phyloP scores from a whole-genome alignment of 2,888 invertebrate species.

The Acanthacorydalis orientalis region DNA sequence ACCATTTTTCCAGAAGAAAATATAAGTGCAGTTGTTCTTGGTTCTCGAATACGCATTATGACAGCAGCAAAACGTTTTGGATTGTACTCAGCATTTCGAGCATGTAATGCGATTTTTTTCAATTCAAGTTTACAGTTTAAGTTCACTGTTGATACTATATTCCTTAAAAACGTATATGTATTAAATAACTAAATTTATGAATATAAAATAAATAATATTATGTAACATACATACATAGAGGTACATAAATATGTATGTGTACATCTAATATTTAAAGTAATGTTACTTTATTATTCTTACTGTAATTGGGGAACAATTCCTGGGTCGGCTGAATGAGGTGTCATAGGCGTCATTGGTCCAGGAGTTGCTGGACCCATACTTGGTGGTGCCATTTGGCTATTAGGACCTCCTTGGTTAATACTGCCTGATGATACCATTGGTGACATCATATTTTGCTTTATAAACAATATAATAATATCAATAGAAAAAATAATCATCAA shows the following conservation, averaged over 20 bases:
- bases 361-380: slow-evolving; percentile 59
- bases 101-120: slow-evolving; percentile 92
- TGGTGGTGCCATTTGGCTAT: slow-evolving; percentile 39
- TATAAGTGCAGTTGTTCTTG: slow-evolving; percentile 71
- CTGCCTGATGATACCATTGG: slow-evolving; percentile 51
- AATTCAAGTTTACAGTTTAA: slow-evolving; percentile 87
- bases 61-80: slow-evolving; percentile 98
- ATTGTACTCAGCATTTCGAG: slow-evolving; percentile 97
- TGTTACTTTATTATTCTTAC: slow-evolving; percentile 31
- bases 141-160: slow-evolving; percentile 97
- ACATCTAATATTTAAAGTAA: background rate
- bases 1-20: slow-evolving; percentile 80
- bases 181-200: no score
- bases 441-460: slow-evolving; percentile 69
- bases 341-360: slow-evolving; percentile 74
- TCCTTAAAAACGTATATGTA: slow-evolving; percentile 38
- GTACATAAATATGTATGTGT: background rate
- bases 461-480: background rate
- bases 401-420: slow-evolving; percentile 30
- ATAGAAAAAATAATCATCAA: background rate
- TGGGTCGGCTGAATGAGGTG: slow-evolving; percentile 83
- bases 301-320: slow-evolving; percentile 87
- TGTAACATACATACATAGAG: background rate
- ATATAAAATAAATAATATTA: background rate
- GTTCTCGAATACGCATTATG: slow-evolving; percentile 87